Percentiles rank a stretch among this genome's conserved stretches.
Evolutionary conservation across 1,140 invertebrate species (phyloP).

Genomic region (Samia ricini): DNA sequence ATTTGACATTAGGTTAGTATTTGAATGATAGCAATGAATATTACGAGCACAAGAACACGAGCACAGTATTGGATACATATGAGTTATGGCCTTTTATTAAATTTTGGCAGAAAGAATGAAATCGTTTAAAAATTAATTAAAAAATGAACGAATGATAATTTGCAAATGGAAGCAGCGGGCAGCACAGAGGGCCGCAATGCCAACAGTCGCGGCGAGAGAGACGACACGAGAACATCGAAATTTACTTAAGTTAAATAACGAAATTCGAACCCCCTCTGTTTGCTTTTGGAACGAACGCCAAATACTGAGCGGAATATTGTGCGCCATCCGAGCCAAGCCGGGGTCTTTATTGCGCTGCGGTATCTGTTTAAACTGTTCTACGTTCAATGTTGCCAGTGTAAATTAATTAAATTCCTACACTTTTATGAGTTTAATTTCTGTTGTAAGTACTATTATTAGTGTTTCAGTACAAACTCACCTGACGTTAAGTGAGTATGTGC

Average conservation of each 20-base stretch:
- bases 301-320: constrained; percentile 65
- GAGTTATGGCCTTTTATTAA: too few relatives aligned
- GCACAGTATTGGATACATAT: too few relatives aligned
- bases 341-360: constrained; percentile 50
- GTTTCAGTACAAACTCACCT: too few relatives aligned
- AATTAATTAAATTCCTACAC: neutral
- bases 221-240: constrained; percentile 63
- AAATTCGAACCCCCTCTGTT: constrained; percentile 70
- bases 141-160: neutral
- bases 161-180: neutral
- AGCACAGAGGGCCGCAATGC: neutral
- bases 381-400: neutral
- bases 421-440: neutral
- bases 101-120: too few relatives aligned
- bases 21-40: too few relatives aligned
- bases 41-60: too few relatives aligned
- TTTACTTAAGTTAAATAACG: constrained; percentile 76
- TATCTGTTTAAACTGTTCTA: constrained; percentile 20
- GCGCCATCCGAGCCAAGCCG: constrained; percentile 28
- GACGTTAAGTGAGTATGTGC: too few relatives aligned
- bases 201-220: constrained; percentile 22
- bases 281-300: constrained; percentile 42
- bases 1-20: too few relatives aligned
- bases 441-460: too few relatives aligned
- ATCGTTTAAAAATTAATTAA: neutral